Conservation (phyloP, 1,140 invertebrate genomes). For the Vanessa atalanta region DNA sequence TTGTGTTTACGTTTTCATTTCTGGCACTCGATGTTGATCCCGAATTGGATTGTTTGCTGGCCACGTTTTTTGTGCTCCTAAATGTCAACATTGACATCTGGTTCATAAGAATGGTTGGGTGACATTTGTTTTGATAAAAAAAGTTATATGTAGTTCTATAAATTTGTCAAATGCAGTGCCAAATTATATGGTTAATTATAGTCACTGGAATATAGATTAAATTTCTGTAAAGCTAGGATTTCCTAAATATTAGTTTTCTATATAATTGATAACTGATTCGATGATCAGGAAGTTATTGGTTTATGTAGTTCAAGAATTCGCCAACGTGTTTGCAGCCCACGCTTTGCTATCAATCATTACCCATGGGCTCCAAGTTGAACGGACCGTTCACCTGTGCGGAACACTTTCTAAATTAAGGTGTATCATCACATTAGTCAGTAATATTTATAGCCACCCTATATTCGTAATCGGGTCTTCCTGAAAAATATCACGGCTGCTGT, state of each 20-base stretch:
- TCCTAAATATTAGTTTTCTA: not conserved
- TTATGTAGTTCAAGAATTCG: slow-evolving; percentile 53
- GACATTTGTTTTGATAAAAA: slow-evolving; percentile 20
- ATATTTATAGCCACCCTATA: slow-evolving; percentile 45
- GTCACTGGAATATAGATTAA: not conserved
- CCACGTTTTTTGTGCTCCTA: slow-evolving; percentile 49
- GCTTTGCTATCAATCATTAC: slow-evolving; percentile 67
- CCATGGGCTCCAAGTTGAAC: slow-evolving; percentile 58
- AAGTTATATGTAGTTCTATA: not conserved
- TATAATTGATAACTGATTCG: not conserved
- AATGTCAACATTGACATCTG: slow-evolving; percentile 58
- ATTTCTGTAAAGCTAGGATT: not conserved
- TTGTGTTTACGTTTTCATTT: slow-evolving; percentile 70
- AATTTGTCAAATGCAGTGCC: not conserved
- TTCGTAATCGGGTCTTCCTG: slow-evolving; percentile 41
- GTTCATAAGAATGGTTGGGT: slow-evolving; percentile 35
- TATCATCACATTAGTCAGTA: slow-evolving; percentile 52
- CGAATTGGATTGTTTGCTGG: slow-evolving; percentile 64
- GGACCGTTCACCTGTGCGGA: slow-evolving; percentile 52
- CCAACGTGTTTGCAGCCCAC: slow-evolving; percentile 59
- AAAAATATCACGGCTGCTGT: slow-evolving; percentile 27
- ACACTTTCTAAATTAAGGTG: slow-evolving; percentile 67
- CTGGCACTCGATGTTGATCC: slow-evolving; percentile 68
- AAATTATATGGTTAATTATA: not conserved
- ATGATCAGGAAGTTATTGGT: slow-evolving; percentile 52